Conservation (phyloP, 2,888 invertebrate species). For the Phlogophora meticulosa region DNA sequence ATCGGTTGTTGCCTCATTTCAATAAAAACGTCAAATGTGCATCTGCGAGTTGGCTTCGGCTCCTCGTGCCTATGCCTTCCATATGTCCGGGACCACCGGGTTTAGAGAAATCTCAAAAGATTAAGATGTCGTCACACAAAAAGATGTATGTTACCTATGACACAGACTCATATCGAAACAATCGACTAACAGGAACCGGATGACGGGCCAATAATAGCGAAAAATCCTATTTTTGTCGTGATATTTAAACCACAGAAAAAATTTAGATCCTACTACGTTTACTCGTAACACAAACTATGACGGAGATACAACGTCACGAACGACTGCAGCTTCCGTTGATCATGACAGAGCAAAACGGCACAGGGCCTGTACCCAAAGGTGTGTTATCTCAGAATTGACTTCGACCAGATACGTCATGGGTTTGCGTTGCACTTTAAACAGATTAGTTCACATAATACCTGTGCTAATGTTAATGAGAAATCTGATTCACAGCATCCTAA, state of each 20-base stretch:
- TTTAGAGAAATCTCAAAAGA: background rate
- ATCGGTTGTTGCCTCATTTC: too few species aligned
- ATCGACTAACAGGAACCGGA: constrained; percentile 40
- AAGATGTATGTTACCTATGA: background rate
- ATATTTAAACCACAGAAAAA: constrained; percentile 46
- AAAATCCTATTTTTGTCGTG: constrained; percentile 47
- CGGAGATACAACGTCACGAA: constrained; percentile 44
- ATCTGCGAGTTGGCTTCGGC: too few species aligned
- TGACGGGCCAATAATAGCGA: constrained; percentile 33
- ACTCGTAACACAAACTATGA: constrained; percentile 32
- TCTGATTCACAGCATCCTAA: constrained; percentile 44
- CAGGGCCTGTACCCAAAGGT: constrained; percentile 39
- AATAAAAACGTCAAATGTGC: too few species aligned
- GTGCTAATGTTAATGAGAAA: constrained; percentile 30
- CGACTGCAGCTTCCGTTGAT: constrained; percentile 10
- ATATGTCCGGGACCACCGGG: too few species aligned
- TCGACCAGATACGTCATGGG: constrained; percentile 58
- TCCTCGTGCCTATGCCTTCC: too few species aligned
- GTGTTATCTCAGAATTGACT: constrained; percentile 21
- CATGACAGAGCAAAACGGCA: constrained; percentile 29
- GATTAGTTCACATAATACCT: constrained; percentile 14
- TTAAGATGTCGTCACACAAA: background rate
- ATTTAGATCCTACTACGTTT: constrained; percentile 37
- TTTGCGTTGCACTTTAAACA: constrained; percentile 49
- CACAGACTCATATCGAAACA: background rate